These are phyloP conservation scores for Lepidothrix coronata DNA, from an alignment of 2,113 vertebrate species.

Conservation along the genomic window DNA sequence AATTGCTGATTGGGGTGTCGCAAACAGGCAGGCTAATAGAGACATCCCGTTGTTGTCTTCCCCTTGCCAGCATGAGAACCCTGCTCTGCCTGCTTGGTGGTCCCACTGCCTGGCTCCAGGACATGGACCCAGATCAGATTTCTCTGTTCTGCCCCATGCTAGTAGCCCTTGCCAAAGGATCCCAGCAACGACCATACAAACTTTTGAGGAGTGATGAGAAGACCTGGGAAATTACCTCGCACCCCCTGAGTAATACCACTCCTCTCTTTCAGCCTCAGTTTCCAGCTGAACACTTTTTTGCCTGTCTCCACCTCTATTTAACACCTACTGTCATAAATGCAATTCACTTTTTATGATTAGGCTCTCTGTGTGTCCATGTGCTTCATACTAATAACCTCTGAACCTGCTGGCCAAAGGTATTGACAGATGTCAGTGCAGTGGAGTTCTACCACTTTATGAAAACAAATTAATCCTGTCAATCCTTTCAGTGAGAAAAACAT, in stretches of 20 bases:
- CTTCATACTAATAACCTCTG: neutral
- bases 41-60: neutral
- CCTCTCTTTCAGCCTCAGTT: neutral
- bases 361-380: neutral
- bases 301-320: neutral
- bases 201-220: neutral
- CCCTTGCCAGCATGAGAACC: neutral
- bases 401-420: neutral
- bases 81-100: neutral
- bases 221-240: neutral
- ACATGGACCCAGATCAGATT: neutral
- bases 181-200: neutral
- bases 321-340: neutral
- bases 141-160: neutral
- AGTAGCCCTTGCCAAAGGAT: neutral
- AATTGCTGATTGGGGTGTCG: rapidly evolving
- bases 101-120: neutral
- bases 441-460: neutral
- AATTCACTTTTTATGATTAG: neutral
- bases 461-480: neutral
- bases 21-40: neutral
- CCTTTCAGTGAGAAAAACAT: neutral
- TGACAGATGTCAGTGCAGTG: neutral
- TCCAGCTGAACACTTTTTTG: neutral
- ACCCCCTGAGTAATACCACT: neutral